Base-by-base conservation (phyloP, 2,888 invertebrate genomes). In the Sinohyriopsis cumingii region DNA sequence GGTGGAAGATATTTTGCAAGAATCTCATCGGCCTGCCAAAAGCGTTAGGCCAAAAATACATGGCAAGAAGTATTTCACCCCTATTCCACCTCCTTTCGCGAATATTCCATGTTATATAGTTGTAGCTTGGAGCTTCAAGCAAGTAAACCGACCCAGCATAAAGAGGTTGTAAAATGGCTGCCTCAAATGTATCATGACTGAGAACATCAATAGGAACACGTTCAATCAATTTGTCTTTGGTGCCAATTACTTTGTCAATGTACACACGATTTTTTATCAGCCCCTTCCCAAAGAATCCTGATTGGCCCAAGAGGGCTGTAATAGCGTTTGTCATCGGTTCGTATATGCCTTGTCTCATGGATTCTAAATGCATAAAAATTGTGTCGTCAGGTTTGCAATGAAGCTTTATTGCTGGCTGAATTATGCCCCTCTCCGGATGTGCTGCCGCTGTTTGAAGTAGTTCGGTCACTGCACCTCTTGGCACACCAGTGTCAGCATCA, bases 101-200 rank as follows among this genome's bases (percentile, higher is more conserved):
- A 19, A 85, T 86, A 68, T 83, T 84, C 87, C 87, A 87, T 5
- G 85, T 83, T 22, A 87, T 77, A 66, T 84, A 86, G 67, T 87
- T 87, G 67, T 82, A 82, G 45, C 82, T 80, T 0, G 87, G 86
- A 3, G 84, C 84, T 65, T 87, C 87, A 55, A 83, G 69, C 9
- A 87, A 65, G 65, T 73, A 80, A 1, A 81, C 78, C 25, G 84
- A 83, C 5, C 84, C 80, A 9, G 84, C 85, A 69, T 84, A 86
- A 12, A 83, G 71, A 0, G 87, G 86, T 7, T 33, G 33, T 55
- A 87, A 70, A 2, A 86, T 72, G 1, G 86, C 85, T 18, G 87
- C 86, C 63, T 87, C 87, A 71, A 85, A 87, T 9, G 87, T 87
- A 66, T 86, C 87, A 65, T 87, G 87, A 66, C 87, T 87, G 5